Base-by-base conservation (phyloP, 1,140 invertebrate genomes). In the Armadillidium nasatum region DNA sequence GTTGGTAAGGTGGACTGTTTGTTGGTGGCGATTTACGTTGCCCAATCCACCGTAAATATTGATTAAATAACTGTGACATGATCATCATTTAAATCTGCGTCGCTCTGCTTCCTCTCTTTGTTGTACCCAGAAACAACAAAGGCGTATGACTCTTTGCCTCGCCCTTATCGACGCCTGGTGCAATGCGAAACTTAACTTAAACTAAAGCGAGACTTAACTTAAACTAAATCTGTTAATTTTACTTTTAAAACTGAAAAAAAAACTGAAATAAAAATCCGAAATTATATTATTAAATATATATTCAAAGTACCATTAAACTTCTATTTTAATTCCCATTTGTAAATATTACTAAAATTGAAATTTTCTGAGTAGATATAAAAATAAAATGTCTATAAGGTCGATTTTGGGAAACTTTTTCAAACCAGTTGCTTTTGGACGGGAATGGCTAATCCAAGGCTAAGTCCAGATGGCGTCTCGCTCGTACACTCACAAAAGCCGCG, bases 31-130 rank as follows among this genome's bases (percentile, higher is more conserved):
- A 80, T 80, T 80, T 80, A 80, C 77, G 79, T 77, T 69, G 46
- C 73, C 45, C 76, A 80, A 76, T 78, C 76, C 79, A 75, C 76
- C 79, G 79, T 76, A 78, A 80, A 80, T 80, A 80, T 80, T 80
- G 79, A 80, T 80, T 80, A 80, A 80, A 80, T 80, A 80, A 80
- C 79, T 80, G 79, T 80, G 79, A 80, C 79, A 80, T 80, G 79
- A 80, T 80, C 79, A 80, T 80, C 79, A 80, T 80, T 80, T 80
- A 80, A 80, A 80, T 80, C 79, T 78, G 54, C 33, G 73, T 60
- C 11, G 45, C 74, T 67, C 74, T 76, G 74, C 74, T 73, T 73
- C 74, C 72, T 74, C 67, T 46, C 50, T 74, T 75, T 75, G 74
- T 72, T 69, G 79, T 74, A 73, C 76, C 79, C 46, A 71, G 73